Evolutionary conservation across 2,113 vertebrate species (phyloP).

Genomic region (Alethe diademata): DNA sequence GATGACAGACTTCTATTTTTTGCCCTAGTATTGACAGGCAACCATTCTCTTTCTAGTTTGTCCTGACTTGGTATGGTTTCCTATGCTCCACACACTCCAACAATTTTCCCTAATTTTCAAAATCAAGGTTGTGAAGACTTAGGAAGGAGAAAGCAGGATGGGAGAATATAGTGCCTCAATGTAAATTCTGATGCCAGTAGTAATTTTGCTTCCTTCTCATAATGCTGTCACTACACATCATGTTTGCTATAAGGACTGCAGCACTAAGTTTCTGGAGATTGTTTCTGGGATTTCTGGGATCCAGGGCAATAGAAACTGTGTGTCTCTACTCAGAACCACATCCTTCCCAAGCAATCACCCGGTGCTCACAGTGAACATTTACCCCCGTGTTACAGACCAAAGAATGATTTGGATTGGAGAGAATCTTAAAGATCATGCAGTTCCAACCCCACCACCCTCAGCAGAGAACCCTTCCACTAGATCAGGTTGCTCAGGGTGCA

Average conservation of each 20-base stretch:
- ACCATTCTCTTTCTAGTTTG: not conserved
- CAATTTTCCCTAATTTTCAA: not conserved
- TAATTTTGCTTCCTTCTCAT: not conserved
- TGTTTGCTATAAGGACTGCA: not conserved
- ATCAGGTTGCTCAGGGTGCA: not conserved
- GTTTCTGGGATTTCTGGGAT: not conserved
- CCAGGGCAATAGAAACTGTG: fast-evolving
- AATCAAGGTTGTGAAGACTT: not conserved
- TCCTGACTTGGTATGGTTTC: not conserved
- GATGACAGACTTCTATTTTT: not conserved
- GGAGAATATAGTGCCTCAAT: not conserved
- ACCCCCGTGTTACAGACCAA: not conserved
- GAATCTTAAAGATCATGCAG: not conserved
- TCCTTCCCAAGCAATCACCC: not conserved
- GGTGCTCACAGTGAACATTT: fast-evolving
- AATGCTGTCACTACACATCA: not conserved
- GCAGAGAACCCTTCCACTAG: not conserved
- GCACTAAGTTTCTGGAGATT: not conserved
- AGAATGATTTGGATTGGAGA: not conserved
- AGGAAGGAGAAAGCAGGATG: not conserved
- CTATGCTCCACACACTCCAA: not conserved
- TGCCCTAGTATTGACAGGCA: not conserved
- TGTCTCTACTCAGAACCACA: not conserved
- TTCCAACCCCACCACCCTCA: not conserved
- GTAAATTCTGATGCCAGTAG: not conserved